These are phyloP conservation scores for Listronotus bonariensis DNA, from an alignment of 1,140 invertebrate species.

Conservation along the genomic window DNA sequence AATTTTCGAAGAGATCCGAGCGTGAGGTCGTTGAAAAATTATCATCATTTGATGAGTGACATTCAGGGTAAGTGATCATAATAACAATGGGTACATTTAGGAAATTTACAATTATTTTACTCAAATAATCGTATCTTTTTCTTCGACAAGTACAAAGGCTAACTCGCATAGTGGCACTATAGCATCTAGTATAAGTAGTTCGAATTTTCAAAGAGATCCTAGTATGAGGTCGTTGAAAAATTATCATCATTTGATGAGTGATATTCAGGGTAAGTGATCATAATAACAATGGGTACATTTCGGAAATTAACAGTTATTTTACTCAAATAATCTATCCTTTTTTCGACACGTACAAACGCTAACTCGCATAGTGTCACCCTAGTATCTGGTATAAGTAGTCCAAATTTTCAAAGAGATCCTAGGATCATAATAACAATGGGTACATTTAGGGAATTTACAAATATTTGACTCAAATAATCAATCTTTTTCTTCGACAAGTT, in stretches of 20 bases:
- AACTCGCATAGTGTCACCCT: slow-evolving; percentile 14
- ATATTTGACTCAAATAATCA: slow-evolving; percentile 4
- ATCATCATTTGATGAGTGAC: slow-evolving; percentile 39
- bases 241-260: slow-evolving; percentile 38
- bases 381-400: slow-evolving; percentile 36
- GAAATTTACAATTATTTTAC: no score
- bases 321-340: neutral
- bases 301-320: no score
- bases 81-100: no score
- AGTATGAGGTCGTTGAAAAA: slow-evolving; percentile 45
- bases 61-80: slow-evolving; percentile 17
- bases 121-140: neutral
- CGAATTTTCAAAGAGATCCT: slow-evolving; percentile 43
- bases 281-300: no score
- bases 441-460: no score
- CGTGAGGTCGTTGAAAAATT: slow-evolving; percentile 43
- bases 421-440: no score
- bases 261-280: slow-evolving; percentile 25
- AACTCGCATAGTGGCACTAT: slow-evolving; percentile 13
- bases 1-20: slow-evolving; percentile 45
- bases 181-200: slow-evolving; percentile 36
- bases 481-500: slow-evolving; percentile 18
- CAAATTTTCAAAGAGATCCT: slow-evolving; percentile 43
- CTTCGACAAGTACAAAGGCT: slow-evolving; percentile 22
- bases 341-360: slow-evolving; percentile 20